Conservation (phyloP, 2,797 vertebrate genomes). For the Micropoecilia bifurca region DNA sequence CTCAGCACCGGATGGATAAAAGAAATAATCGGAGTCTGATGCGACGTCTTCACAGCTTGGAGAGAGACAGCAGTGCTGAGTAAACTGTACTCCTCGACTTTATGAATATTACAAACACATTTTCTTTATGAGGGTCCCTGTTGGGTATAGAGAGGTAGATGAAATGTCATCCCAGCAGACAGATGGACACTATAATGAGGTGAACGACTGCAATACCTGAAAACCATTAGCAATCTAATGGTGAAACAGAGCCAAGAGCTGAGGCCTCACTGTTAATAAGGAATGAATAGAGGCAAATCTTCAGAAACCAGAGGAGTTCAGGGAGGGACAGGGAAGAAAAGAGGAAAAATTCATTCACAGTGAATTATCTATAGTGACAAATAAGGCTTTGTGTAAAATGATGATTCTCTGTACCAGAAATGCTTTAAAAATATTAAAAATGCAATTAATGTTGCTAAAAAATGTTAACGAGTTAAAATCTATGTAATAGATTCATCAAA, state of each 20-base stretch:
- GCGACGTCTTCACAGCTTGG: background rate
- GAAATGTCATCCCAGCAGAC: constrained; percentile 4
- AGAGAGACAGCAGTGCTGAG: background rate
- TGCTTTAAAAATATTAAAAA: background rate
- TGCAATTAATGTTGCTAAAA: background rate
- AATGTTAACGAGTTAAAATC: background rate
- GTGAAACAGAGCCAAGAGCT: background rate
- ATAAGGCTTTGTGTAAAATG: background rate
- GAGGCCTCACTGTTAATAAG: background rate
- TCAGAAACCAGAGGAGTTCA: constrained; percentile 6
- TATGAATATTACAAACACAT: constrained; percentile 6
- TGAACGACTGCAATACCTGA: background rate
- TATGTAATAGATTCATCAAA: background rate
- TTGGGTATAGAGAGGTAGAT: background rate
- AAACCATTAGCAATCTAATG: constrained; percentile 12
- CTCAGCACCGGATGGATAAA: background rate
- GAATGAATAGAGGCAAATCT: background rate
- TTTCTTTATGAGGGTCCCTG: constrained; percentile 9
- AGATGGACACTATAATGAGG: constrained; percentile 2
- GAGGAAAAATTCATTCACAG: background rate
- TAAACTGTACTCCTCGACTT: background rate
- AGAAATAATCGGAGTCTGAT: background rate
- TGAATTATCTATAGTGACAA: background rate
- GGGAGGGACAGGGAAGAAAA: background rate
- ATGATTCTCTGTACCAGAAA: background rate